phyloP scores from a whole-genome alignment of 2,113 vertebrate species.

The Isurus oxyrinchus region DNA sequence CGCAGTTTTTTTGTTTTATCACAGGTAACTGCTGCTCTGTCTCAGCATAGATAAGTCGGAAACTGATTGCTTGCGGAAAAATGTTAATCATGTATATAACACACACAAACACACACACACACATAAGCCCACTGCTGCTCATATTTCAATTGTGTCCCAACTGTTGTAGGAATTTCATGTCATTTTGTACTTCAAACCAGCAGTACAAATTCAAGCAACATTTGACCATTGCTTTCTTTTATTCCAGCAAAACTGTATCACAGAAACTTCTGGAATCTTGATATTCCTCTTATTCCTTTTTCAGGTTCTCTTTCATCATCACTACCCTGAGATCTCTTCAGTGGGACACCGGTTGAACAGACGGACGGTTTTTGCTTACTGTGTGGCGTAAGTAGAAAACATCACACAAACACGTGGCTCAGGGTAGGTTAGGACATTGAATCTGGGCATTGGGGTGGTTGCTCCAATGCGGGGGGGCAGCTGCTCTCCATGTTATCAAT shows the following conservation, averaged over 20 bases:
- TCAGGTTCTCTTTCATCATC: slow-evolving; percentile 63
- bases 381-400: slow-evolving; percentile 56
- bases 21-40: slow-evolving; percentile 45
- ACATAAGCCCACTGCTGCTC: neutral
- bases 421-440: neutral
- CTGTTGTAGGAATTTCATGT: neutral
- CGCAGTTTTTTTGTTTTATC: too few species aligned
- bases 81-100: neutral
- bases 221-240: neutral
- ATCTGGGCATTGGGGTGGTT: neutral
- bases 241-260: neutral
- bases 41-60: neutral
- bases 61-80: neutral
- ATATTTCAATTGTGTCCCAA: neutral
- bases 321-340: slow-evolving; percentile 72
- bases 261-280: neutral
- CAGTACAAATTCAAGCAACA: neutral
- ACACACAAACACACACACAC: neutral
- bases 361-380: slow-evolving; percentile 66
- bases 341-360: slow-evolving; percentile 59
- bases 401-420: neutral
- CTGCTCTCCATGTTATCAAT: neutral
- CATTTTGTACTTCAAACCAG: neutral
- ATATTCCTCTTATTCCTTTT: neutral
- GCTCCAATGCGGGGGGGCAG: neutral